A percentile compares a stretch with the other conserved stretches of the same genome.
These are phyloP conservation scores for Copidosoma aretas DNA, from an alignment of 2,888 invertebrate genomes.

Conservation along the genomic window DNA sequence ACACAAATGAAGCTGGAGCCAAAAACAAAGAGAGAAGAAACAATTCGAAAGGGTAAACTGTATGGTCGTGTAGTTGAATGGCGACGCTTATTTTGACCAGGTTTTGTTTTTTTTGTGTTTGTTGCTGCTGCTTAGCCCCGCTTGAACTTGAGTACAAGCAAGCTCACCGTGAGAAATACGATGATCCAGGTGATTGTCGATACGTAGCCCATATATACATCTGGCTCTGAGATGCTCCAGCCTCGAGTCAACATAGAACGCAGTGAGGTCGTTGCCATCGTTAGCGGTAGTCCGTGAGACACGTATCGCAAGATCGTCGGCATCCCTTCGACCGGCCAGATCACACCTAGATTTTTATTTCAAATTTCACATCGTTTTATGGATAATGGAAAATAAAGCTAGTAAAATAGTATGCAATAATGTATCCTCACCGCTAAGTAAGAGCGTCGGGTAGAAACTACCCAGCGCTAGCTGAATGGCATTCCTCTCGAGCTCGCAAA, in stretches of 20 bases:
- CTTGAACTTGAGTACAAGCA: slow-evolving; percentile 81
- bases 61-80: background rate
- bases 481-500: slow-evolving; percentile 89
- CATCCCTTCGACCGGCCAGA: slow-evolving; percentile 98
- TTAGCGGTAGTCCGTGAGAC: slow-evolving; percentile 83
- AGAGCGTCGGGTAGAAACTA: slow-evolving; percentile 91
- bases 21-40: slow-evolving; percentile 5
- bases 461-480: slow-evolving; percentile 92
- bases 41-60: background rate
- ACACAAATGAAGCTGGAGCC: no score
- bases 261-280: slow-evolving; percentile 90
- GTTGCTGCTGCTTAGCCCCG: slow-evolving; percentile 68
- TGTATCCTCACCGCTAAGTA: slow-evolving; percentile 73
- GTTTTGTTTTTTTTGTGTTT: background rate
- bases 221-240: slow-evolving; percentile 80
- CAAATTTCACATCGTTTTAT: background rate
- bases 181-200: slow-evolving; percentile 86
- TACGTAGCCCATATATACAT: slow-evolving; percentile 88
- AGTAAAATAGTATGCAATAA: background rate
- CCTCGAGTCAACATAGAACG: slow-evolving; percentile 87
- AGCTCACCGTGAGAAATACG: slow-evolving; percentile 79
- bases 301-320: slow-evolving; percentile 83
- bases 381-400: background rate
- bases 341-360: slow-evolving; percentile 71
- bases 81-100: background rate